Base-by-base conservation (phyloP, 1,140 invertebrate genomes). In the Lordiphosa mommai region DNA sequence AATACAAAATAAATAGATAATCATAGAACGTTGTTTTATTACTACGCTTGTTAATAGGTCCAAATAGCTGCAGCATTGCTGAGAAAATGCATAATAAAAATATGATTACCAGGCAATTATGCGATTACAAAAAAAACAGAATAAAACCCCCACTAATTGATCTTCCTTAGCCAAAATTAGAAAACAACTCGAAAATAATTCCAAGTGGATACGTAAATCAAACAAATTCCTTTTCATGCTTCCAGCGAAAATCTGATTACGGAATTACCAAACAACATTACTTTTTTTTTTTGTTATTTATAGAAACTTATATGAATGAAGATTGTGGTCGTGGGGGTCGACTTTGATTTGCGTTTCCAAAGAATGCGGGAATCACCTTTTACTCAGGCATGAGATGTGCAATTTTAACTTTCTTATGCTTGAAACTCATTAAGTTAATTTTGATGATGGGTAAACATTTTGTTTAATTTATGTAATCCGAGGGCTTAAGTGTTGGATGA, bases 171-270 rank as follows among this genome's bases (percentile, higher is more conserved):
- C 38, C 17, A 13, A 41, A 41, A 12, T 23, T 27, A 10, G n/a
- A 27, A 12, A 12, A 20, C 9, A 41, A 41, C n/a, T n/a, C n/a
- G n/a, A 27, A 7, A 4, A 27, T 5, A 6, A 6, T 5, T 23
- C 4, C 20, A 23, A 23, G 20, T 23, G 20, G 20, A 23, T 23
- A 23, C 20, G 20, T 23, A 23, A 23, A 50, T 36, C 33, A 36
- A 48, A 56, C 14, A 67, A 57, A 59, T 67, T 67, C 34, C 63
- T 44, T 59, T 47, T 67, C 64, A 67, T 67, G 14, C 6, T 67
- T 67, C 46, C 29, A 59, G 40, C 37, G 46, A 59, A 67, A 66
- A 67, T 63, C 20, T 1, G 17, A 17, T 32, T 32, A 20, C 16
- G 64, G 63, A 67, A 67, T 67, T 14, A 59, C 64, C 64, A 17